A percentile compares a stretch with the other conserved stretches of the same genome.
These are phyloP conservation scores for Molorchus minor DNA, from an alignment of 2,888 invertebrate species.

Conservation along the genomic window DNA sequence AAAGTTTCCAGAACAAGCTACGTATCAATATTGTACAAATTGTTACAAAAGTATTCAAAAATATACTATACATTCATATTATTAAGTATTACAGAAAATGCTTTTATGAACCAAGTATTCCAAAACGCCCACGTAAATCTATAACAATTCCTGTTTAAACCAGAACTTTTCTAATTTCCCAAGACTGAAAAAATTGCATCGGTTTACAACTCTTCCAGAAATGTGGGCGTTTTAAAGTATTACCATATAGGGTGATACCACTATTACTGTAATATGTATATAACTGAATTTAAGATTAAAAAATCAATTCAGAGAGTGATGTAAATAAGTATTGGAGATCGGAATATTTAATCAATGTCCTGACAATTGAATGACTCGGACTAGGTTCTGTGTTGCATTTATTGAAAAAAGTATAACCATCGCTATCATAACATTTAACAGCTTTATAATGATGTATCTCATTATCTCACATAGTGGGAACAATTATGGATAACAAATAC, in stretches of 20 bases:
- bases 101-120: too few relatives aligned
- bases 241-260: conserved; percentile 19
- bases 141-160: too few relatives aligned
- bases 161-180: too few relatives aligned
- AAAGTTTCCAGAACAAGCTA: too few relatives aligned
- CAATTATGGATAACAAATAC: conserved; percentile 8
- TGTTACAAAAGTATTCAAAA: too few relatives aligned
- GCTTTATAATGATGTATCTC: neutral
- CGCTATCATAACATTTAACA: neutral
- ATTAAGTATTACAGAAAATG: too few relatives aligned
- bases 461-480: conserved; percentile 6
- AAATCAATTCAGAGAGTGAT: conserved; percentile 17
- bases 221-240: conserved; percentile 16
- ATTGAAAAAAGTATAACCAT: neutral
- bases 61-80: too few relatives aligned
- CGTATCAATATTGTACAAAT: too few relatives aligned
- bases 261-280: conserved; percentile 12
- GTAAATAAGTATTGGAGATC: conserved; percentile 20
- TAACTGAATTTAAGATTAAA: conserved; percentile 11
- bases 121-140: too few relatives aligned
- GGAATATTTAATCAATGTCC: neutral
- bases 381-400: conserved; percentile 11
- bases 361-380: neutral
- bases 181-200: too few relatives aligned
- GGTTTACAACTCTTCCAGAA: neutral